Percentiles rank a stretch among this genome's conserved stretches.
phyloP scores from a whole-genome alignment of 2,888 invertebrate genomes.

The Blastobasis adustella region DNA sequence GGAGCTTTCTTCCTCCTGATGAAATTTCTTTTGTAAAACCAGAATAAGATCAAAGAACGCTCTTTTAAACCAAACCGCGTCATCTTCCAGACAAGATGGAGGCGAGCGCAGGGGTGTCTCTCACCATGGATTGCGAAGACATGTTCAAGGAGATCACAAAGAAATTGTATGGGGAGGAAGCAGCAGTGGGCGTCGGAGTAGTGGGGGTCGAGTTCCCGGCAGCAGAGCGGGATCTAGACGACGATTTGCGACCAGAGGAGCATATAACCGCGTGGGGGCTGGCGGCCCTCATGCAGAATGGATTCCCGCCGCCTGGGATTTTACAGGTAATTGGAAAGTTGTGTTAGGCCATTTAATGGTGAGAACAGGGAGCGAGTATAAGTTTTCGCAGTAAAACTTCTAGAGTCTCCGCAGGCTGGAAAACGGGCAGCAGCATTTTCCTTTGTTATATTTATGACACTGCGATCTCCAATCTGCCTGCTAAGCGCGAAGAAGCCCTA shows the following conservation, averaged over 20 bases:
- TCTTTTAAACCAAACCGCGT: too few species aligned
- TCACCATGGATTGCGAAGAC: conserved; percentile 84
- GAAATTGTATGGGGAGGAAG: conserved; percentile 91
- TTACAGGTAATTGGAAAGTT: conserved; percentile 38
- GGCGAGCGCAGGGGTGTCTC: conserved; percentile 61
- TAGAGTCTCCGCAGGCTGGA: too few species aligned
- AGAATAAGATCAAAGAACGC: too few species aligned
- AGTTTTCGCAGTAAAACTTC: too few species aligned
- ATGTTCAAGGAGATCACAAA: conserved; percentile 95
- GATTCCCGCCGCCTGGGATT: conserved; percentile 79
- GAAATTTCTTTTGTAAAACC: too few species aligned
- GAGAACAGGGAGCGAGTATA: too few species aligned
- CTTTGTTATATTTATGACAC: too few species aligned
- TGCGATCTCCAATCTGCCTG: too few species aligned
- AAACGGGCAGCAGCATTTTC: too few species aligned
- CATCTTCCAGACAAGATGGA: conserved; percentile 54
- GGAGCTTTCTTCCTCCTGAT: too few species aligned
- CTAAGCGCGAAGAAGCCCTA: too few species aligned
- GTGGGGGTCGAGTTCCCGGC: conserved; percentile 65
- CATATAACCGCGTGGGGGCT: conserved; percentile 83
- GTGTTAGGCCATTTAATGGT: too few species aligned
- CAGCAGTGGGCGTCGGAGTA: conserved; percentile 53
- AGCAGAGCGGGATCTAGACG: conserved; percentile 66
- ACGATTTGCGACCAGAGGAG: conserved; percentile 80
- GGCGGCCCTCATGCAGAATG: conserved; percentile 85